phyloP scores from a whole-genome alignment of 1,140 invertebrate species.

The Pentalonia nigronervosa region DNA sequence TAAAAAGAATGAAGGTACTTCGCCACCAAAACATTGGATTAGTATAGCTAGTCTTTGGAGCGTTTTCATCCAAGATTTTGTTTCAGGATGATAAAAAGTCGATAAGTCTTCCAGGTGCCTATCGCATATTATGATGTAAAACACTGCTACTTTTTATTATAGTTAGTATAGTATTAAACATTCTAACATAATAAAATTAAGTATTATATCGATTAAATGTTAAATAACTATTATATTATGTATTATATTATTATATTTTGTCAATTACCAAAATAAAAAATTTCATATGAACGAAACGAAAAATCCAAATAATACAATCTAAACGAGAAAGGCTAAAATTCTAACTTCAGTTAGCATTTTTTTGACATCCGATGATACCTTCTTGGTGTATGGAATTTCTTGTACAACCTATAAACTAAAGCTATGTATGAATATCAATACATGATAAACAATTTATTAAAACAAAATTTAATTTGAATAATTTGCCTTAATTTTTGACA shows the following conservation, averaged over 20 bases:
- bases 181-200: background rate
- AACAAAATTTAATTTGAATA: background rate
- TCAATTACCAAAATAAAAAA: no score
- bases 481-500: slow-evolving; percentile 4
- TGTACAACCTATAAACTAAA: slow-evolving; percentile 32
- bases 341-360: slow-evolving; percentile 68
- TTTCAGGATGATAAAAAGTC: slow-evolving; percentile 65
- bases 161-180: background rate
- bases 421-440: background rate
- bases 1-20: slow-evolving; percentile 87
- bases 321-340: slow-evolving; percentile 75
- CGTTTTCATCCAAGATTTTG: slow-evolving; percentile 74
- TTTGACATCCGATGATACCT: background rate
- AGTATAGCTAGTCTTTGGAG: slow-evolving; percentile 80
- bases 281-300: background rate
- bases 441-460: background rate
- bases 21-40: slow-evolving; percentile 84
- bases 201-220: background rate
- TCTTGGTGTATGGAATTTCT: background rate
- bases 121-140: background rate
- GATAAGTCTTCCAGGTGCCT: slow-evolving; percentile 77
- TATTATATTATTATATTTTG: no score
- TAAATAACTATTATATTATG: background rate
- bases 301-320: slow-evolving; percentile 79
- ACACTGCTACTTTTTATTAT: background rate